A percentile compares a stretch with the other conserved stretches of the same genome.
These are phyloP conservation scores for Ischnura elegans DNA, from an alignment of 2,888 invertebrate genomes.

Conservation along the genomic window DNA sequence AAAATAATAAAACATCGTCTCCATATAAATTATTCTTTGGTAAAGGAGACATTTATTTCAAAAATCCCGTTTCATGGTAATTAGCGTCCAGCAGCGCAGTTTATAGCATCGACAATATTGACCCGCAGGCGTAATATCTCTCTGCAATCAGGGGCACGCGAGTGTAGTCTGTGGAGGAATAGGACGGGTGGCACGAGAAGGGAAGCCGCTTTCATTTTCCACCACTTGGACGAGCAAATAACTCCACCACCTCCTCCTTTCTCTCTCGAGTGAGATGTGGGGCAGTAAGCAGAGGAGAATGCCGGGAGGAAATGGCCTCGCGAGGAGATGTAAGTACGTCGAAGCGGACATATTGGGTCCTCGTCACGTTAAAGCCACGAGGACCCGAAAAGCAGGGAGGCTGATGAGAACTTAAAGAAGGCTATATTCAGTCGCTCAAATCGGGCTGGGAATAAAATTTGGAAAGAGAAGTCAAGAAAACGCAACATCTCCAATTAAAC, in stretches of 20 bases:
- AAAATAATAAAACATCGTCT: neutral
- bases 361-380: too few species aligned
- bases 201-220: neutral
- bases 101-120: neutral
- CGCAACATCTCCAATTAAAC: too few species aligned
- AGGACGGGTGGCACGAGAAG: neutral
- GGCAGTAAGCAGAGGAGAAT: neutral
- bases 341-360: neutral
- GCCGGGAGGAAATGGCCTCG: neutral
- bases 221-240: slow-evolving; percentile 30
- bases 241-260: neutral
- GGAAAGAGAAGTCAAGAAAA: too few species aligned
- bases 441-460: neutral
- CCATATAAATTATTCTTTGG: neutral
- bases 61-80: neutral
- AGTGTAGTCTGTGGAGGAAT: neutral
- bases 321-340: neutral
- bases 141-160: neutral
- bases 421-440: neutral
- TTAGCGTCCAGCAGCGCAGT: neutral
- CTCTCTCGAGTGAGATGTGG: neutral
- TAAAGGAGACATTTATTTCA: neutral
- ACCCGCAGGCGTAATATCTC: slow-evolving; percentile 17
- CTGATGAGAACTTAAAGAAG: too few species aligned
- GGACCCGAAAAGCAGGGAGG: too few species aligned